Base-by-base conservation (phyloP, 2,113 vertebrate species). In the Epinephelus cyanopodus region DNA sequence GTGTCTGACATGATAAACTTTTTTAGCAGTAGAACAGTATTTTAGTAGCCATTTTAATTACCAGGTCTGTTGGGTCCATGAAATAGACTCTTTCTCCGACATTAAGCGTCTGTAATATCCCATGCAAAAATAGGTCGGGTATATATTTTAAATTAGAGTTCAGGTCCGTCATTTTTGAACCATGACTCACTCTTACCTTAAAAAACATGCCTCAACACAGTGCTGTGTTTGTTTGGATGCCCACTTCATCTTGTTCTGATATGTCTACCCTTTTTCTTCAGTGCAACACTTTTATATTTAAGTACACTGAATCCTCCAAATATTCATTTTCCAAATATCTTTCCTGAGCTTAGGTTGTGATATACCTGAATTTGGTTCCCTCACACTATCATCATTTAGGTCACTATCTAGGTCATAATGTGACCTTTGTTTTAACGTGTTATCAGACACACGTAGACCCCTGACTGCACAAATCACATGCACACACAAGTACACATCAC, bases 301-400 rank as follows among this genome's bases (percentile, higher is more conserved):
- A 75, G 60, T 57, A 60, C 9, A 0, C 60, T 45, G 7, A 77
- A 79, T 87, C 79, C 58, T 70, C 23, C 47, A 67, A 42, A 77
- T 61, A 37, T 67, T 74, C 56, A 17, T 13, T 62, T 54, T 82
- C 58, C 74, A 27, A 18, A 53, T 76, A 69, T 61, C 80, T 75
- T 82, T 52, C 27, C 53, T 81, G 83, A 91, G 88, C 85, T 84
- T 27, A 48, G 57, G 65, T 64, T 89, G 80, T 79, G 76, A 77
- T 83, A 73, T 74, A 37, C 68, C 86, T 73, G 67, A 66, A 87
- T 88, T 71, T 76, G 65, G 61, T 60, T 45, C 53, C 56, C 12
- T n/a, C 39, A 68, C 47, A 14, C 10, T 76, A 23, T 56, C 52
- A 19, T 45, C 5, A 60, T 76, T 58, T 74, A 65, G 19, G 73